Evolutionary conservation across 2,113 vertebrate species (phyloP).

Genomic region (Psephotus haematonotus): DNA sequence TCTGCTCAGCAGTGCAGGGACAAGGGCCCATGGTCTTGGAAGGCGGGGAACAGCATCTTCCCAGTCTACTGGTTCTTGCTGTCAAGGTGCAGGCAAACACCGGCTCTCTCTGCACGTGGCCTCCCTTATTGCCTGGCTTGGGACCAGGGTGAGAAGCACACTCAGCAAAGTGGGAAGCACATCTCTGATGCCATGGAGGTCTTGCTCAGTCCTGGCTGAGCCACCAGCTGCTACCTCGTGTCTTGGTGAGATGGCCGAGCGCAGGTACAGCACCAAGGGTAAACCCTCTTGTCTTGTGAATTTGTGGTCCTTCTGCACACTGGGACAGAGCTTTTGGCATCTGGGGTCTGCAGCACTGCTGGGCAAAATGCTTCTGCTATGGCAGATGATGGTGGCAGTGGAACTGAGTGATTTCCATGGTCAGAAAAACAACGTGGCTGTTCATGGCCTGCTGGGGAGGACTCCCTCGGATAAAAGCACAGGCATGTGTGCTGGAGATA

Average conservation of each 20-base stretch:
- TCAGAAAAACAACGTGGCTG: no score
- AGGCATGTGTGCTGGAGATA: not conserved
- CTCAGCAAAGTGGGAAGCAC: not conserved
- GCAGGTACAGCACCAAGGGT: no score
- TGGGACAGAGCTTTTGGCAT: not conserved
- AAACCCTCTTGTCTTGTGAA: no score
- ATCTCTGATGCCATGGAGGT: rapidly evolving
- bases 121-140: not conserved
- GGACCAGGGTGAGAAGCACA: not conserved
- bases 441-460: not conserved
- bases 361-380: no score
- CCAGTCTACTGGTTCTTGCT: not conserved
- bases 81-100: not conserved
- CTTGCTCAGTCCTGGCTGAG: not conserved
- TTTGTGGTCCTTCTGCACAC: not conserved
- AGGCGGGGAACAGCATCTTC: not conserved
- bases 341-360: not conserved
- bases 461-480: not conserved
- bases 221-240: not conserved
- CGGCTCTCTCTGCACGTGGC: not conserved
- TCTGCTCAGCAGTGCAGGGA: not conserved
- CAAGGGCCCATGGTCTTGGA: not conserved
- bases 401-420: rapidly evolving
- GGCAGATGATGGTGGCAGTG: not conserved
- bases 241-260: rapidly evolving